These are phyloP conservation scores for Cetonia aurata DNA, from an alignment of 2,888 invertebrate species.

Conservation along the genomic window DNA sequence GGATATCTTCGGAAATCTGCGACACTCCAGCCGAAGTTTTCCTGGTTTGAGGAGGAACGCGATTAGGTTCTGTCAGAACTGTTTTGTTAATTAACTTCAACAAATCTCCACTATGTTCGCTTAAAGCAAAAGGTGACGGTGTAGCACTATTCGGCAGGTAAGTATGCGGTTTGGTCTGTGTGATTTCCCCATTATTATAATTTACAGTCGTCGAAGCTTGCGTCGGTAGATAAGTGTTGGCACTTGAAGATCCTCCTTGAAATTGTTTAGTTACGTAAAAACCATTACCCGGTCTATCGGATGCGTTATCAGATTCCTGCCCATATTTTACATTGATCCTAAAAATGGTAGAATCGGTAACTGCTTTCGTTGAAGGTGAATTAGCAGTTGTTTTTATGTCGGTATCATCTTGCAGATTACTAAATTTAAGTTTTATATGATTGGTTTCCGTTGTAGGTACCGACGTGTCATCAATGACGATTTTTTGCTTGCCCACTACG, in stretches of 20 bases:
- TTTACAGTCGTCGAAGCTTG: slow-evolving; percentile 2
- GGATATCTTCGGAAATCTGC: slow-evolving; percentile 26
- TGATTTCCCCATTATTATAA: neutral
- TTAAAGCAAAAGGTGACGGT: slow-evolving; percentile 16
- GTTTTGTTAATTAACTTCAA: neutral
- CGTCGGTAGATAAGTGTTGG: slow-evolving; percentile 47
- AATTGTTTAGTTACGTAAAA: slow-evolving; percentile 39
- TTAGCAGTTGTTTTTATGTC: neutral
- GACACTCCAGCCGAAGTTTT: slow-evolving; percentile 38
- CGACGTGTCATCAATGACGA: slow-evolving; percentile 26
- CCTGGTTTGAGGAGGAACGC: neutral
- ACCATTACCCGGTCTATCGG: slow-evolving; percentile 17
- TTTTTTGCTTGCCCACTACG: slow-evolving; percentile 35
- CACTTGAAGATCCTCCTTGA: slow-evolving; percentile 16
- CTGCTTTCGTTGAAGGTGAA: slow-evolving; percentile 1
- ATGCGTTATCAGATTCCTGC: neutral
- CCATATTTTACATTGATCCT: slow-evolving; percentile 30
- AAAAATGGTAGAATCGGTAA: slow-evolving; percentile 35
- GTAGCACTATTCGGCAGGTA: slow-evolving; percentile 25
- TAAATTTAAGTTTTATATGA: slow-evolving; percentile 25
- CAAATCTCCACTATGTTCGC: neutral
- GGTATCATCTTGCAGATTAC: neutral
- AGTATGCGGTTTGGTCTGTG: slow-evolving; percentile 23
- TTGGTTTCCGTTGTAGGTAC: slow-evolving; percentile 38
- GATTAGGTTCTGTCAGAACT: slow-evolving; percentile 10